Conservation (phyloP, 1,140 invertebrate genomes). For the Ceratosolen fusciceps region DNA sequence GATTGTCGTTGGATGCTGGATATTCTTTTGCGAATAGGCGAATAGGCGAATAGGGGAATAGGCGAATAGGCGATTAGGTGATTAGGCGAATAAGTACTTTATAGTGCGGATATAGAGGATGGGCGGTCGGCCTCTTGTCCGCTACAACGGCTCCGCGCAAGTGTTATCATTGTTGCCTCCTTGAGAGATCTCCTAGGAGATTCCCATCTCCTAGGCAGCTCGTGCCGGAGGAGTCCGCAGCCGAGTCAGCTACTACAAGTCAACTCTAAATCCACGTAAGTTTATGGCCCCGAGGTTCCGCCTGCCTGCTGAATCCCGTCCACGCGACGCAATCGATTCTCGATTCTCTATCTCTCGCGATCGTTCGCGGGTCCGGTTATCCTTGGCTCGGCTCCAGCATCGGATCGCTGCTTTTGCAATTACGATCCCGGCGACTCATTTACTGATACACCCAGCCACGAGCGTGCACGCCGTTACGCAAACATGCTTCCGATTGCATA, state of each 20-base stretch:
- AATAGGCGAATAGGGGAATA: too few species aligned
- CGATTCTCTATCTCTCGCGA: slow-evolving; percentile 7
- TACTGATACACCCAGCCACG: neutral
- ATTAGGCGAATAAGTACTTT: too few species aligned
- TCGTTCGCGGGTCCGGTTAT: neutral
- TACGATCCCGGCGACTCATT: neutral
- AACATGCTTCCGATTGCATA: neutral
- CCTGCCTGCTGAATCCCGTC: too few species aligned
- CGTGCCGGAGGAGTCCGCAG: neutral
- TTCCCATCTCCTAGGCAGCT: too few species aligned
- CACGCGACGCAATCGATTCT: slow-evolving; percentile 11
- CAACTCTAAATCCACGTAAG: slow-evolving; percentile 22
- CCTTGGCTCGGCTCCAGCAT: slow-evolving; percentile 20
- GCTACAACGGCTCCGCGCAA: too few species aligned
- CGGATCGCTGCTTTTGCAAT: slow-evolving; percentile 19
- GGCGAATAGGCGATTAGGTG: too few species aligned
- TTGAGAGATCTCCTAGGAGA: too few species aligned
- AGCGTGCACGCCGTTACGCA: neutral
- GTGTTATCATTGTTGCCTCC: too few species aligned
- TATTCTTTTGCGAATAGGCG: too few species aligned
- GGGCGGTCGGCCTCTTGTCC: too few species aligned
- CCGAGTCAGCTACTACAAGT: neutral
- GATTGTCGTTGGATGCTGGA: too few species aligned
- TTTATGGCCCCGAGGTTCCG: slow-evolving; percentile 12
- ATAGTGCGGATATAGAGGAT: too few species aligned